A percentile compares a stretch with the other conserved stretches of the same genome.
Conservation (phyloP, 2,888 invertebrate genomes). For the Melanostoma mellinum region DNA sequence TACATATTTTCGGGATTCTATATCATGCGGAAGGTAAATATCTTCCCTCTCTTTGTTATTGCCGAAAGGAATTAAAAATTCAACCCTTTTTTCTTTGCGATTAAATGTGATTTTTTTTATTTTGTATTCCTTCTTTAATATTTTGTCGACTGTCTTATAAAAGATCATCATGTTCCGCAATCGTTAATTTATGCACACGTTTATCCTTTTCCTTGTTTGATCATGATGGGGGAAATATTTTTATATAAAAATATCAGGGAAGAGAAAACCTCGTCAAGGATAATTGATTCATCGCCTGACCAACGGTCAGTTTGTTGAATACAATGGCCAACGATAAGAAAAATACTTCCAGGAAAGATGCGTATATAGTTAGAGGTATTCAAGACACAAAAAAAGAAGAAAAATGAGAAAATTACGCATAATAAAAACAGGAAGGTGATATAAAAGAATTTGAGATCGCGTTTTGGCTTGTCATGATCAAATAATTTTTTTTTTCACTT, state of each 20-base stretch:
- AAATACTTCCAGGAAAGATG: slow-evolving; percentile 66
- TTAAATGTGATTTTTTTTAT: slow-evolving; percentile 53
- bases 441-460: slow-evolving; percentile 52
- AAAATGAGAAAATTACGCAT: slow-evolving; percentile 11
- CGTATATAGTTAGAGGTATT: slow-evolving; percentile 24
- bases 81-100: slow-evolving; percentile 61
- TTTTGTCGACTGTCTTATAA: slow-evolving; percentile 22
- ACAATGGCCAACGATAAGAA: slow-evolving; percentile 20
- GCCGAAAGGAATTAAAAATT: slow-evolving; percentile 61
- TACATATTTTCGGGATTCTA: background rate
- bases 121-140: background rate
- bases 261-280: slow-evolving; percentile 68
- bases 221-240: slow-evolving; percentile 56
- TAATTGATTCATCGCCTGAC: slow-evolving; percentile 76
- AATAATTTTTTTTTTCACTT: slow-evolving; percentile 10
- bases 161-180: slow-evolving; percentile 68
- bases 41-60: slow-evolving; percentile 22
- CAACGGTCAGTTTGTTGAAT: slow-evolving; percentile 74
- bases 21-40: slow-evolving; percentile 69
- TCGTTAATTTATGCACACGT: slow-evolving; percentile 66
- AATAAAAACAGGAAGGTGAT: slow-evolving; percentile 66
- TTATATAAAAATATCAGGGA: slow-evolving; percentile 27
- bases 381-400: background rate
- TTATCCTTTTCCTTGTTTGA: slow-evolving; percentile 55
- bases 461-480: slow-evolving; percentile 43